A percentile compares a stretch with the other conserved stretches of the same genome.
Conservation (phyloP, 2,113 vertebrate genomes). For the Abramis brama region DNA sequence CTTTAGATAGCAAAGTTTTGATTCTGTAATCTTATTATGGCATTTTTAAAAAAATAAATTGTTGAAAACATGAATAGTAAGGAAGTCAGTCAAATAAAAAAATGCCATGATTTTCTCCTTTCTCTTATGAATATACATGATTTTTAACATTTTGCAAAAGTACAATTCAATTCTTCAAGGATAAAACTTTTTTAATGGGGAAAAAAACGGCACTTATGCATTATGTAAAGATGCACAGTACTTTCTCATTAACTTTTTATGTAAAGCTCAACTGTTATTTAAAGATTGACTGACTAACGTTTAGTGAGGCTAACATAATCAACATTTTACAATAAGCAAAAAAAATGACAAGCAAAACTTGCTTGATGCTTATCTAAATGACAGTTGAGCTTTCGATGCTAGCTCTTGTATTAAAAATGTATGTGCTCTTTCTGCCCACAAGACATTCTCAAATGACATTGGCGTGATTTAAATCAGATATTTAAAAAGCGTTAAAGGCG, state of each 20-base stretch:
- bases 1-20: neutral
- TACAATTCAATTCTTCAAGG: neutral
- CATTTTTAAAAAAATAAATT: neutral
- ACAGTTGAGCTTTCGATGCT: neutral
- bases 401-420: neutral
- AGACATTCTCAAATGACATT: neutral
- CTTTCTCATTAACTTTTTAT: neutral
- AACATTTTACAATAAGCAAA: neutral
- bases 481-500: neutral
- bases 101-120: too few relatives aligned
- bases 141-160: neutral
- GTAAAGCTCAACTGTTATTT: neutral
- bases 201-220: neutral
- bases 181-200: neutral
- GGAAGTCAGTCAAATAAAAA: too few relatives aligned
- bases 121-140: neutral
- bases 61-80: neutral
- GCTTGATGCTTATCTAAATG: neutral
- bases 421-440: neutral
- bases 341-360: neutral
- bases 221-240: neutral
- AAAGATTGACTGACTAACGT: neutral
- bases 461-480: neutral
- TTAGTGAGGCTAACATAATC: neutral
- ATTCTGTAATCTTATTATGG: neutral